These are phyloP conservation scores for Tympanoctomys barrerae DNA, from an alignment of 2,797 vertebrate species.

Conservation along the genomic window DNA sequence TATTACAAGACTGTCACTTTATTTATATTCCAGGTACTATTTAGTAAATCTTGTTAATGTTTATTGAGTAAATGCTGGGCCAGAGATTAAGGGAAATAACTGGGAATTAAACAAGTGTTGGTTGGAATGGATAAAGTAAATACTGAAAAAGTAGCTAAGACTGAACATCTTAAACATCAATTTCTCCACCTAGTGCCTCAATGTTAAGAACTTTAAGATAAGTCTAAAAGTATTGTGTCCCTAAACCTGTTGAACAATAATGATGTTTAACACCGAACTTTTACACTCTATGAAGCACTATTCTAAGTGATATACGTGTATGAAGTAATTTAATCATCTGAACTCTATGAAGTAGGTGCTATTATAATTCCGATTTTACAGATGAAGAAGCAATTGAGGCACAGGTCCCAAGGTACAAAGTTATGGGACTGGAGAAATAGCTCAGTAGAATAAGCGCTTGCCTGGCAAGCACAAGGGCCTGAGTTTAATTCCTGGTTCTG, in stretches of 20 bases:
- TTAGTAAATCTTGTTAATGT: slow-evolving; percentile 15
- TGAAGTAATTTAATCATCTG: slow-evolving; percentile 48
- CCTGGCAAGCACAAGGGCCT: too few species aligned
- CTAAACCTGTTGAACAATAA: slow-evolving; percentile 22
- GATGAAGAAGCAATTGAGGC: slow-evolving; percentile 35
- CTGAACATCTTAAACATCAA: slow-evolving; percentile 24
- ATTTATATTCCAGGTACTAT: slow-evolving; percentile 57
- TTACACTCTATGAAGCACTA: slow-evolving; percentile 43
- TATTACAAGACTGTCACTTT: slow-evolving; percentile 47
- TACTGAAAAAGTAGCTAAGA: slow-evolving; percentile 35
- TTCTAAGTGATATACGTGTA: not conserved
- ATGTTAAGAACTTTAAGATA: slow-evolving; percentile 49
- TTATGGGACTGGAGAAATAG: not conserved
- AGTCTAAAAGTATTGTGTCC: slow-evolving; percentile 50
- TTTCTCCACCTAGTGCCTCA: slow-evolving; percentile 55
- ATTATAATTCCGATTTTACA: slow-evolving; percentile 58
- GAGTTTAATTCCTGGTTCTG: too few species aligned
- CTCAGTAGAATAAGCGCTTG: too few species aligned
- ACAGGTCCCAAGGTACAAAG: slow-evolving; percentile 37
- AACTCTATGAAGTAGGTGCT: not conserved
- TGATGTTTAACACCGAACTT: slow-evolving; percentile 42
- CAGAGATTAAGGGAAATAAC: slow-evolving; percentile 2
- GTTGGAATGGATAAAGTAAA: slow-evolving; percentile 49
- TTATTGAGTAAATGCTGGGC: slow-evolving; percentile 31
- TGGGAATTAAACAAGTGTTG: slow-evolving; percentile 51